These are phyloP conservation scores for Xestia ashworthii DNA, from an alignment of 2,888 invertebrate genomes.

Conservation along the genomic window DNA sequence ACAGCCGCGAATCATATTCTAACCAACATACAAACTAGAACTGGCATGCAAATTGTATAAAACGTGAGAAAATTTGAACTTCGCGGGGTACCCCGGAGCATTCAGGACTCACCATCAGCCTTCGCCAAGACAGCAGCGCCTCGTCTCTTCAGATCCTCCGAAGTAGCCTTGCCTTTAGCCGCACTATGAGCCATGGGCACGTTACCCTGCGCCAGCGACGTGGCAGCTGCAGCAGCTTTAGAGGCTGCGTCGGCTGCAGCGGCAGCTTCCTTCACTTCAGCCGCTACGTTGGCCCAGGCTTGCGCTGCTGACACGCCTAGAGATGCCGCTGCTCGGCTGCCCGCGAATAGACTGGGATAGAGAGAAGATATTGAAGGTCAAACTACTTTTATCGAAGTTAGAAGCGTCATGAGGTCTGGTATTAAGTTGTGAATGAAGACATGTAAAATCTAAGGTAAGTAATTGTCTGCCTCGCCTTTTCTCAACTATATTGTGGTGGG, in stretches of 20 bases:
- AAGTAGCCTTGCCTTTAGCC: conserved; percentile 88
- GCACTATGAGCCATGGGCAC: conserved; percentile 88
- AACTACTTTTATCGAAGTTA: neutral
- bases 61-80: too few relatives aligned
- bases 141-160: conserved; percentile 89
- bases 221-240: conserved; percentile 80
- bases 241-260: conserved; percentile 82
- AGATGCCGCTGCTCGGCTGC: conserved; percentile 93
- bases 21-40: too few relatives aligned
- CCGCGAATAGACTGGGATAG: conserved; percentile 90
- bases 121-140: conserved; percentile 84
- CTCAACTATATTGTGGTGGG: too few relatives aligned
- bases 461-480: too few relatives aligned
- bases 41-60: too few relatives aligned
- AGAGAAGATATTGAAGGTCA: neutral
- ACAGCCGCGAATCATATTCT: too few relatives aligned
- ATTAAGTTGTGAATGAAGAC: too few relatives aligned
- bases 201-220: conserved; percentile 79
- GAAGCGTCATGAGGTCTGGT: too few relatives aligned
- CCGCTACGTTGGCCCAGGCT: conserved; percentile 92
- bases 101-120: conserved; percentile 77
- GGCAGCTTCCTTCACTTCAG: conserved; percentile 82
- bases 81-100: too few relatives aligned
- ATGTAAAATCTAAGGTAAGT: too few relatives aligned
- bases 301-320: conserved; percentile 93